phyloP scores from a whole-genome alignment of 2,888 invertebrate species.

The Brachynemurus nebulosus region DNA sequence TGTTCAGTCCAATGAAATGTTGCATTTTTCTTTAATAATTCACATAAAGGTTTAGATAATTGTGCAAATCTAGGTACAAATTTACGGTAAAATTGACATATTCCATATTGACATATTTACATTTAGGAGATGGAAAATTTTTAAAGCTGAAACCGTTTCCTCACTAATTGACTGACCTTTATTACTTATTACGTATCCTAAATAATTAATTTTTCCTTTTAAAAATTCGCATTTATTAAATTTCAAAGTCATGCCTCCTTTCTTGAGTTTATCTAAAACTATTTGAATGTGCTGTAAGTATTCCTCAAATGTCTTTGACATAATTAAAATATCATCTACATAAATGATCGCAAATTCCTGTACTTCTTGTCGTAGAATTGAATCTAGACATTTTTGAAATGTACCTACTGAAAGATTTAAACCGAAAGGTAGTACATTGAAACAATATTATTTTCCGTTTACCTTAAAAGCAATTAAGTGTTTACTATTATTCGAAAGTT shows the following conservation, averaged over 20 bases:
- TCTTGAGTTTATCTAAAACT: not conserved
- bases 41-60: too few species aligned
- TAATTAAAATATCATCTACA: slow-evolving; percentile 3
- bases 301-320: not conserved
- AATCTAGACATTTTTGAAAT: slow-evolving; percentile 2
- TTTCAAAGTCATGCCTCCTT: slow-evolving; percentile 1
- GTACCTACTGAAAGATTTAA: slow-evolving; percentile 4
- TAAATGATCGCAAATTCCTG: not conserved
- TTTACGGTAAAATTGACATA: too few species aligned
- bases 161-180: not conserved
- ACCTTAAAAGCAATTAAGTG: slow-evolving; percentile 7
- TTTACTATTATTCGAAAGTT: not conserved
- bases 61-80: too few species aligned
- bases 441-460: slow-evolving; percentile 4
- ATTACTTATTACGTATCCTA: slow-evolving; percentile 1
- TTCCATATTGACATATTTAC: too few species aligned
- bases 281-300: not conserved
- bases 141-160: not conserved
- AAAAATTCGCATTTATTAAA: slow-evolving; percentile 3
- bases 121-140: too few species aligned
- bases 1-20: too few species aligned
- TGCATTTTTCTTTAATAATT: too few species aligned
- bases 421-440: too few species aligned
- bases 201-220: not conserved
- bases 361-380: slow-evolving; percentile 2